Base-by-base conservation (phyloP, 2,113 vertebrate genomes). In the Rissa tridactyla region DNA sequence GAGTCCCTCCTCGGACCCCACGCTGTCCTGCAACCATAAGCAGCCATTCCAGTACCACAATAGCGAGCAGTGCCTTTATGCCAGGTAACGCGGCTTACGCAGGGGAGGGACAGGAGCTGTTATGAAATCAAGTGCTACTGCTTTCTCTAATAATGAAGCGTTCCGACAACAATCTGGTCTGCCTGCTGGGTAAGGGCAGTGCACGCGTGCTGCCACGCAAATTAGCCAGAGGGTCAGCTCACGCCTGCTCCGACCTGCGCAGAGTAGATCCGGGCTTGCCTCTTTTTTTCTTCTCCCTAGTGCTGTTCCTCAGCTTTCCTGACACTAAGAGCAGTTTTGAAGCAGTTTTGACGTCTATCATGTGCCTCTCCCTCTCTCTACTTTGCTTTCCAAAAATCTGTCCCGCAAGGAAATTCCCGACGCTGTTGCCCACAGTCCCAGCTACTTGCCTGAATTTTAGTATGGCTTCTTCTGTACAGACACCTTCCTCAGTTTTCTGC, bases 41-140 rank as follows among this genome's bases (percentile, higher is more conserved):
- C 99, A 98, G 69, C 98, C 85, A 16, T 98, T 98, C 97, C 98
- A 96, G 97, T 99, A 98, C 97, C 98, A 91, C 89, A 98, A 96
- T 84, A 99, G 99, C 81, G 98, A 99, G 98, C 99, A 99, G 99
- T 99, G 99, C 99, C 99, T 99, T 99, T 99, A 99, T 29, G 96
- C 98, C 98, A 99, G 99, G 99, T 99, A 94, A 97, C 1, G 3
- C 18, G 8, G 34, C 61, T 19, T 3, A 0, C 15, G 0, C 13
- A 11, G 51, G 14, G 70, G 8, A 25, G 49, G 32, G 70, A 2
- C 27, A 52, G 66, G 14, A 47, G 27, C 70, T 27, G 2, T 1
- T 5, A 61, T 8, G 57, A 13, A 36, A 7, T 3, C 23, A 7
- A 14, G 12, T 1, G 27, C 54, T 55, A 3, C 69, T 44, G 52